Base-by-base conservation (phyloP, 2,797 vertebrate genomes). In the Clamator glandarius region DNA sequence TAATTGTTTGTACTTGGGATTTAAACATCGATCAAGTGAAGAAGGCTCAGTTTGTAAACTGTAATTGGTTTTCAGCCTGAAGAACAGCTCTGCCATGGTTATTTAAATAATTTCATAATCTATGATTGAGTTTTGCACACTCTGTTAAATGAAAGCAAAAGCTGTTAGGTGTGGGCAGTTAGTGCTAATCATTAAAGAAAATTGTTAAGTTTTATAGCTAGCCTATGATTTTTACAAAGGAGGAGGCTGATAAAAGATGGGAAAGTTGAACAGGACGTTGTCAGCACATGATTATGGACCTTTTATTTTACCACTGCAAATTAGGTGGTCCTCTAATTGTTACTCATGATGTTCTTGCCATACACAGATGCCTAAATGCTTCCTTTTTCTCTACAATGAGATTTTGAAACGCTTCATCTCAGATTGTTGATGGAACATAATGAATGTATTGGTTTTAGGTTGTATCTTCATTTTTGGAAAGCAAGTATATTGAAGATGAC, bases 391-490 rank as follows among this genome's bases (percentile, higher is more conserved):
- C 18, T 7, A 2, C 50, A 26, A 11, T 70, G 52, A 63, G 28
- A 11, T 44, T 94, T 93, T 79, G 24, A 76, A 78, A 80, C 54
- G 51, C 46, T 84, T 77, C 50, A 29, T 59, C 31, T 75, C 52
- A 28, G 24, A 16, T 68, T 72, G 48, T 54, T 11, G 14, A 31
- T 86, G 72, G 96, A 74, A 68, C 77, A 59, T 96, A 95, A 97
- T 14, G 4, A 85, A 80, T 76, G 36, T 85, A 44, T 72, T 95
- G 31, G 83, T 98, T 96, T 88, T 97, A 99, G 99, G 98, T 99
- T 92, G 97, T 99, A 68, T 98, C 98, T 88, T 98, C 98, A 1
- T 99, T 99, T 97, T 97, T 99, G 91, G 98, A 98, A 89, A 98
- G 98, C 89, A 98, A 97, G 90, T 98, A 98, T 33, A 94, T 98